phyloP scores from a whole-genome alignment of 2,888 invertebrate genomes.

The Coelopa pilipes region DNA sequence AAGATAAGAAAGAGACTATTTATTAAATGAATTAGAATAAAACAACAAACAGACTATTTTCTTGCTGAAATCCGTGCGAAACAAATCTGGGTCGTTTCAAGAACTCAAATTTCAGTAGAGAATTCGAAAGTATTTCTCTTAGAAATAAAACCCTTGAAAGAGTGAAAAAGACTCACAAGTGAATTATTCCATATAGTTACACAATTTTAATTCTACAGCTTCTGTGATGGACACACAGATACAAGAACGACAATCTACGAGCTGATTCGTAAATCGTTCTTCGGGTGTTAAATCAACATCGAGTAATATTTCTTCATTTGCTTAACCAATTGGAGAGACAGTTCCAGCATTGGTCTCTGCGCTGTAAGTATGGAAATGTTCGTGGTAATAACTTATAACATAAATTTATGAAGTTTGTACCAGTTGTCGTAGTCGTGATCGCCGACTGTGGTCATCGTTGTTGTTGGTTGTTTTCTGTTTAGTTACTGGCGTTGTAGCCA shows the following conservation, averaged over 20 bases:
- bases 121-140: no score
- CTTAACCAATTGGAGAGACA: slow-evolving; percentile 12
- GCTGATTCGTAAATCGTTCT: slow-evolving; percentile 11
- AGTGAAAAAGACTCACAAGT: no score
- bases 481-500: neutral
- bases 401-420: slow-evolving; percentile 44
- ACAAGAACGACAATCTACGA: neutral
- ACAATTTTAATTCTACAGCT: no score
- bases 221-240: no score
- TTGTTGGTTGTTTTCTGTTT: neutral
- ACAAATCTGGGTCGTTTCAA: no score
- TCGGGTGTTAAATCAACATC: neutral
- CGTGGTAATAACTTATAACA: slow-evolving; percentile 49
- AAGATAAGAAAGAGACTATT: no score
- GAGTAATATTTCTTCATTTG: slow-evolving; percentile 32
- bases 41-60: no score
- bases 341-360: neutral
- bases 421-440: neutral
- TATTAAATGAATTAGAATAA: no score
- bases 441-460: neutral
- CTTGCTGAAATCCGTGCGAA: no score
- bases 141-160: no score
- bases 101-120: no score
- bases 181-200: no score
- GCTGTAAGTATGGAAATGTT: slow-evolving; percentile 42